phyloP scores from a whole-genome alignment of 2,113 vertebrate genomes.

The Anhinga rufa region DNA sequence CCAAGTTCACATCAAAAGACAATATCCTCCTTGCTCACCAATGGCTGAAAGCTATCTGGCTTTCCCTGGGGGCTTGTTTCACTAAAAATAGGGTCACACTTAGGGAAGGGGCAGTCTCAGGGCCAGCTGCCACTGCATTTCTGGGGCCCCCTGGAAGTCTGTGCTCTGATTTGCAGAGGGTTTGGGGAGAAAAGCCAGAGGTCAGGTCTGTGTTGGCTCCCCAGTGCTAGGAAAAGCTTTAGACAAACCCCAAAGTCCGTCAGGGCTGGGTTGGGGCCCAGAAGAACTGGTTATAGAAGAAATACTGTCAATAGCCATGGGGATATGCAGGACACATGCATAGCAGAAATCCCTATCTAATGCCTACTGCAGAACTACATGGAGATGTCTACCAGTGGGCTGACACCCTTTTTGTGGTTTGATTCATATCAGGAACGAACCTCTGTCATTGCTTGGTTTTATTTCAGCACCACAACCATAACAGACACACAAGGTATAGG shows the following conservation, averaged over 20 bases:
- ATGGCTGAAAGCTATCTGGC: neutral
- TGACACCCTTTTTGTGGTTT: neutral
- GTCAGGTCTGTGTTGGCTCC: neutral
- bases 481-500: neutral
- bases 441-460: neutral
- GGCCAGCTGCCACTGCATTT: neutral
- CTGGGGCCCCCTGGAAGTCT: neutral
- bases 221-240: neutral
- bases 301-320: neutral
- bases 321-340: neutral
- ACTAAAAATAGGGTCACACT: neutral
- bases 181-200: neutral
- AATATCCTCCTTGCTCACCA: neutral
- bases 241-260: neutral
- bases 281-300: neutral
- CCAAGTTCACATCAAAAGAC: neutral
- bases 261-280: neutral
- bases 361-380: neutral
- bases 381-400: neutral
- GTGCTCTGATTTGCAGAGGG: neutral
- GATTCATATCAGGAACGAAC: neutral
- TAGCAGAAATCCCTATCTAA: neutral
- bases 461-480: slow-evolving; percentile 5
- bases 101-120: neutral
- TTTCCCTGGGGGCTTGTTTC: neutral